Evolutionary conservation across 2,797 vertebrate species (phyloP).

Genomic region (Calcarius lapponicus): DNA sequence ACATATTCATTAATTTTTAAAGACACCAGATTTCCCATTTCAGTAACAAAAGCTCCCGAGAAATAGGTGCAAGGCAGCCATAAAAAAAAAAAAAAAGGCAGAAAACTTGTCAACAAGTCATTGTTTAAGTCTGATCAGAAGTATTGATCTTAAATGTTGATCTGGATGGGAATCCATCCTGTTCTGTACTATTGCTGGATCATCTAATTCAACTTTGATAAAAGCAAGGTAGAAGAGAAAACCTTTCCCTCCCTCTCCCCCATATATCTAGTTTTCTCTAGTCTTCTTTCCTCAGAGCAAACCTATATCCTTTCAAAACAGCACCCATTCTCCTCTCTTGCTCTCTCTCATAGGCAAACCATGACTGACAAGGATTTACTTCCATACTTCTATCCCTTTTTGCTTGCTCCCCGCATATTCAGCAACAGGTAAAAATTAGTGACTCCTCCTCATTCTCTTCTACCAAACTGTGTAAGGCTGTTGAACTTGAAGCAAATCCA

Average conservation of each 20-base stretch:
- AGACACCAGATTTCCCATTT: not conserved
- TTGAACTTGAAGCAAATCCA: not conserved
- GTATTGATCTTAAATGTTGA: not conserved
- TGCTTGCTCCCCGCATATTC: not conserved
- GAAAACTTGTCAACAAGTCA: not conserved
- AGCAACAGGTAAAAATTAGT: not conserved
- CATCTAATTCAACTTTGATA: not conserved
- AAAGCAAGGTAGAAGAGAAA: not conserved
- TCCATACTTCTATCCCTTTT: not conserved
- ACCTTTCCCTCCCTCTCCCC: rapidly evolving
- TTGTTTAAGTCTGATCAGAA: not conserved
- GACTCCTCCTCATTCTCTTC: not conserved
- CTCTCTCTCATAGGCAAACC: not conserved
- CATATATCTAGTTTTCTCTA: not conserved
- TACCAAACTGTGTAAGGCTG: not conserved
- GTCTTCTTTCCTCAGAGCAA: not conserved
- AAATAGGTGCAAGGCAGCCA: not conserved
- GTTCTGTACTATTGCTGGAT: not conserved
- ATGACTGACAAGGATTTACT: not conserved
- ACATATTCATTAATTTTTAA: not conserved
- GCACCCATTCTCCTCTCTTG: not conserved
- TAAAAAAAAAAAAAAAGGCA: not conserved
- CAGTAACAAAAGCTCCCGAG: not conserved
- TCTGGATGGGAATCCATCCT: not conserved
- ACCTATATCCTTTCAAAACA: not conserved